These are phyloP conservation scores for Elmis aenea DNA, from an alignment of 2,888 invertebrate genomes.

Conservation along the genomic window DNA sequence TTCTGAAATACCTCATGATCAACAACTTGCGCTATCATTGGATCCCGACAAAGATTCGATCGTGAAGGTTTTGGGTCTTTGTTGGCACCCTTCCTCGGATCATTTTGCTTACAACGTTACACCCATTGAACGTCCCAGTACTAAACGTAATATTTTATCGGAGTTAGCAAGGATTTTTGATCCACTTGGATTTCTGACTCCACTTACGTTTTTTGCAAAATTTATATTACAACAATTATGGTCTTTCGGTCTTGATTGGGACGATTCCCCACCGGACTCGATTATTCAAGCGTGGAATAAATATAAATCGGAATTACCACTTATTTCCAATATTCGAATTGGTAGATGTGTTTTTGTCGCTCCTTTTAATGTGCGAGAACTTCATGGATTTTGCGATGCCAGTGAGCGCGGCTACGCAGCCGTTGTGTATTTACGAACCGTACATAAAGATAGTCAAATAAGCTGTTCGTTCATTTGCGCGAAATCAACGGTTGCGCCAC, in stretches of 20 bases:
- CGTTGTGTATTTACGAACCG: conserved; percentile 6
- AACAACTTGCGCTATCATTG: no score
- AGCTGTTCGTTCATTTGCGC: conserved; percentile 7
- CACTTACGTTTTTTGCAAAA: conserved; percentile 3
- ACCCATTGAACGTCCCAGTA: no score
- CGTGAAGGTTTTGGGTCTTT: no score
- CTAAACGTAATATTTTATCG: conserved; percentile 16
- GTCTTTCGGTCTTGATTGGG: conserved; percentile 7
- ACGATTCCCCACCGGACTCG: conserved; percentile 5
- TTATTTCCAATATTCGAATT: conserved; percentile 2
- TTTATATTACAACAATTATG: conserved; percentile 8
- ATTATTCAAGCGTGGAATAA: conserved; percentile 1
- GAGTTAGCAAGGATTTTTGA: conserved; percentile 25
- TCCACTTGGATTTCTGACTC: conserved; percentile 1
- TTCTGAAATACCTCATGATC: no score
- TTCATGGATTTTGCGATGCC: conserved; percentile 14
- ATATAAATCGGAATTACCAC: conserved; percentile 3
- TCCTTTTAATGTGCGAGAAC: background rate
- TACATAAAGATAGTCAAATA: background rate
- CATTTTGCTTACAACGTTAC: no score
- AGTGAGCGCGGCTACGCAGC: conserved; percentile 9
- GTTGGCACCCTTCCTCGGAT: no score
- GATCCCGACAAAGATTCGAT: no score
- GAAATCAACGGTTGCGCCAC: no score
- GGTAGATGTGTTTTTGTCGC: conserved; percentile 1